Base-by-base conservation (phyloP, 2,113 vertebrate species). In the Amphiprion ocellaris region DNA sequence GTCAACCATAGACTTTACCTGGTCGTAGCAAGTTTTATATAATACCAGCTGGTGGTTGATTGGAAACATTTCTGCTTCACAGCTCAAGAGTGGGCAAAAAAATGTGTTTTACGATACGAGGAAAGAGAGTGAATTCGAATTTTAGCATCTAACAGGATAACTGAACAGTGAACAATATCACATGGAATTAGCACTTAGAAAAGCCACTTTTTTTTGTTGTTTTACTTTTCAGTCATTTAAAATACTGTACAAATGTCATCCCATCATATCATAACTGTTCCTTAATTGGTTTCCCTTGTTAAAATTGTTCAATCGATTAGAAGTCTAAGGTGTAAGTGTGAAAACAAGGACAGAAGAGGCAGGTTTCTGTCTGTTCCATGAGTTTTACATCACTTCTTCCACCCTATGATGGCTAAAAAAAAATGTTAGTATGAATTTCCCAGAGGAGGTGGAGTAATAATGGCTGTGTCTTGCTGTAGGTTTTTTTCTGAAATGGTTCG, bases 401-500 rank as follows among this genome's bases (percentile, higher is more conserved):
- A 2, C 60, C 72, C 30, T 49, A 10, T 74, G 63, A 66, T 64
- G 68, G 61, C 49, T 37, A 21, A 28, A 54, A 64, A 30, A 78
- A 56, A 74, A 39, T n/a, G 26, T 76, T 44, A 7, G 33, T 37
- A 10, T 69, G 16, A 16, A 1, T 52, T 23, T 46, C 33, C 33
- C 15, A 64, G 46, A 50, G 46, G 55, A 16, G 66, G 30, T 30
- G 30, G 30, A 30, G 30, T 30, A 30, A 30, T 5, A 7, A 63
- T 21, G 7, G 24, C 50, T 58, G 56, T 67, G 56, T 55, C 30
- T 30, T 5, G 30, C 15, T 56, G 19, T 47, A 17, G 33, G 2
- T 61, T 60, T 61, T 60, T 44, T 23, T 60, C 30, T 39, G 30
- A 39, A 41, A 24, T 46, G 10, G 4, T 53, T 47, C 53, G 30